Percentiles rank a stretch among this genome's conserved stretches.
Conservation (phyloP, 2,113 vertebrate genomes). For the Phaethon lepturus region DNA sequence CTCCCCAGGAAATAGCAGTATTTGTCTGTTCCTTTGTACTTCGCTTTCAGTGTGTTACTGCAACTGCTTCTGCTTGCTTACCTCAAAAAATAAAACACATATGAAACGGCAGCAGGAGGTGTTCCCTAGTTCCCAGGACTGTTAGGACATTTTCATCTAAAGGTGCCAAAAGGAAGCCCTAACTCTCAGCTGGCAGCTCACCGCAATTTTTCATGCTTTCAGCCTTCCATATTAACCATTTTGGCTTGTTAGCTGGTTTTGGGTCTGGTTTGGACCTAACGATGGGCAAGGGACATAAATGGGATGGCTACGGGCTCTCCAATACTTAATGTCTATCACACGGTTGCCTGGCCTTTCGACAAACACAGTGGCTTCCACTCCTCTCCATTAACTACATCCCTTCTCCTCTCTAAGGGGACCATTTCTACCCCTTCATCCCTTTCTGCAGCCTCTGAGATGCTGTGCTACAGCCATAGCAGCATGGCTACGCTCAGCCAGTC, state of each 20-base stretch:
- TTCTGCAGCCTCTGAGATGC: background rate
- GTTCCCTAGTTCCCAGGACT: background rate
- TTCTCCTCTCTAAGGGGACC: background rate
- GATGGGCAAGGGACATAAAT: background rate
- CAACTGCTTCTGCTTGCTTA: background rate
- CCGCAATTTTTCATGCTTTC: background rate
- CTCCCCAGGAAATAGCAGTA: rapidly evolving
- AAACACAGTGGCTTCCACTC: background rate
- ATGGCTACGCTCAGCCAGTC: background rate
- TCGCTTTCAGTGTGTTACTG: background rate
- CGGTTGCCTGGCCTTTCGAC: background rate
- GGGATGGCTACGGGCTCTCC: background rate
- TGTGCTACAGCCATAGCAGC: background rate
- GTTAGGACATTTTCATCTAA: background rate
- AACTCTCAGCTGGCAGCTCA: background rate
- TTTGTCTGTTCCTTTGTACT: background rate
- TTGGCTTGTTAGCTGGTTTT: background rate
- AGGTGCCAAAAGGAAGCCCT: background rate
- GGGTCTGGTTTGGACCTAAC: background rate
- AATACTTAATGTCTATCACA: background rate
- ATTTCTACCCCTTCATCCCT: background rate
- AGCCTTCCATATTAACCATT: background rate
- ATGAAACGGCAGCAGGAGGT: background rate
- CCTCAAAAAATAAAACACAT: background rate
- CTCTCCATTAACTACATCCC: background rate